Conservation (phyloP, 37 sponge, comb jelly and placozoan species). For the Ianthella basta region DNA sequence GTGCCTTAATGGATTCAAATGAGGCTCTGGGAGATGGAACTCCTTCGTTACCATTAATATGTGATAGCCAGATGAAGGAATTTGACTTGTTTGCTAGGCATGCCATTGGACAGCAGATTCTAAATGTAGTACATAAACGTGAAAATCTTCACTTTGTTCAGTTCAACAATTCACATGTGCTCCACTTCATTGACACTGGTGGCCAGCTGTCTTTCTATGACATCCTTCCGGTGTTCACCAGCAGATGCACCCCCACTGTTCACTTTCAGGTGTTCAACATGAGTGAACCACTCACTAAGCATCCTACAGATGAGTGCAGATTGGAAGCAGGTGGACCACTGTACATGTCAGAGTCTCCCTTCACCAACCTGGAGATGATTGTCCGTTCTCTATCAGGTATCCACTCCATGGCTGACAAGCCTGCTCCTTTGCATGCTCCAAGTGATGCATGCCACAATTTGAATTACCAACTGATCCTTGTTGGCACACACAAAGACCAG, state of each 20-base stretch:
- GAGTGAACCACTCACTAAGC: background rate
- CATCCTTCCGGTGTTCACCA: conserved; percentile 11
- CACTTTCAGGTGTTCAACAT: conserved; percentile 28
- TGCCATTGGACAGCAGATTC: too few species aligned
- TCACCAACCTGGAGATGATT: conserved; percentile 11
- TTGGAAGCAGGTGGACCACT: background rate
- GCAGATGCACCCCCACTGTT: background rate
- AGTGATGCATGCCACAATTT: background rate
- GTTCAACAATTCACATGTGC: background rate
- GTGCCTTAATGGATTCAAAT: too few species aligned
- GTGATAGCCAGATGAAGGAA: too few species aligned
- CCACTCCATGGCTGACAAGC: conserved; percentile 3
- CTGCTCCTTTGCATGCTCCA: too few species aligned
- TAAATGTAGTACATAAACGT: too few species aligned
- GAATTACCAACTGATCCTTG: background rate
- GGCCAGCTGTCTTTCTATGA: conserved; percentile 13
- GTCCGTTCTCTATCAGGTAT: background rate
- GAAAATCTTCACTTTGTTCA: too few species aligned
- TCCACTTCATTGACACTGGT: conserved; percentile 28
- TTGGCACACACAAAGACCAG: conserved; percentile 14
- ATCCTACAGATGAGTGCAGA: conserved; percentile 1
- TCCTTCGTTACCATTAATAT: too few species aligned
- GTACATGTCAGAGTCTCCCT: background rate
- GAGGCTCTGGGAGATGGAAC: too few species aligned
- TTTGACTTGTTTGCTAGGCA: too few species aligned